Evolutionary conservation across 1,140 invertebrate species (phyloP).

Genomic region (Adoxophyes honmai): DNA sequence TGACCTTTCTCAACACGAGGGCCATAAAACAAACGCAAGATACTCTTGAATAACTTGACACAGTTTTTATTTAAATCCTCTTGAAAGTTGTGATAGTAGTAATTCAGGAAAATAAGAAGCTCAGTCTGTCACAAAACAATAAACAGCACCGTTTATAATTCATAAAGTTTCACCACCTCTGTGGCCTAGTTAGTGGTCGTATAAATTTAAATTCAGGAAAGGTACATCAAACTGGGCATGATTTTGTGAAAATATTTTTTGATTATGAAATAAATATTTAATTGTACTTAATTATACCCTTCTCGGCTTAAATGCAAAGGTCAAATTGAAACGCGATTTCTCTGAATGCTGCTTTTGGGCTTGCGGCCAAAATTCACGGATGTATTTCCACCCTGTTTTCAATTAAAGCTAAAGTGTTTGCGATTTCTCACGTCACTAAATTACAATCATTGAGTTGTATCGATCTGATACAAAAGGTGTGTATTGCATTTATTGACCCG

Average conservation of each 20-base stretch:
- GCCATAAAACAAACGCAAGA: slow-evolving; percentile 6
- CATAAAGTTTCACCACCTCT: no score
- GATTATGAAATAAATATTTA: no score
- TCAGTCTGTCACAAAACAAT: no score
- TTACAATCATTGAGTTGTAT: neutral
- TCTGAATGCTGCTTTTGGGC: slow-evolving; percentile 11
- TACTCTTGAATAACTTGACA: slow-evolving; percentile 18
- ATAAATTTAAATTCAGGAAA: no score
- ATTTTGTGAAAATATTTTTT: no score
- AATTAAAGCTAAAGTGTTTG: slow-evolving; percentile 7
- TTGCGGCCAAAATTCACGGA: neutral
- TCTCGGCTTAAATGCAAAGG: neutral
- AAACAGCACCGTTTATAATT: no score
- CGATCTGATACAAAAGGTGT: neutral
- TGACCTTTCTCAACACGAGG: neutral
- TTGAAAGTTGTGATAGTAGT: neutral
- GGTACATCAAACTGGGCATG: no score
- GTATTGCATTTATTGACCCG: neutral
- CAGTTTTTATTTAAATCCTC: slow-evolving; percentile 3
- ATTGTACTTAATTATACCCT: neutral
- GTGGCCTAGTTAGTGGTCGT: no score
- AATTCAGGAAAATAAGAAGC: no score
- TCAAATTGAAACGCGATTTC: slow-evolving; percentile 4
- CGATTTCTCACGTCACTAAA: neutral
- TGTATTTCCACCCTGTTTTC: slow-evolving; percentile 10